These are phyloP conservation scores for Pseudorhombus dupliciocellatus DNA, from an alignment of 2,113 vertebrate species.

Conservation along the genomic window DNA sequence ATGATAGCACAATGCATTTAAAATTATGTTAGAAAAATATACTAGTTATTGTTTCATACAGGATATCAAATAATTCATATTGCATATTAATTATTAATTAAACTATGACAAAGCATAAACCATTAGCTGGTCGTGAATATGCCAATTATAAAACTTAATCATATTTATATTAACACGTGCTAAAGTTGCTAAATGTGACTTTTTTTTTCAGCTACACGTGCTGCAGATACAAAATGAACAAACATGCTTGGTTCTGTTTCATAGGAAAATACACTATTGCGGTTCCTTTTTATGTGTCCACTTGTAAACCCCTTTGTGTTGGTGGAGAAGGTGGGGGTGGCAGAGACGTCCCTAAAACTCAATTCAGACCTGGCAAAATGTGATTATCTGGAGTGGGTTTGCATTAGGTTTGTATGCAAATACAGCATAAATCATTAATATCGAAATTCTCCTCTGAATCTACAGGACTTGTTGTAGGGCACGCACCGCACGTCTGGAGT, in stretches of 20 bases:
- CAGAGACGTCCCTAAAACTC: constrained; percentile 73
- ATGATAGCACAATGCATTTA: too few relatives aligned
- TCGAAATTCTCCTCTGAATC: constrained; percentile 78
- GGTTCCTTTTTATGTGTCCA: constrained; percentile 57
- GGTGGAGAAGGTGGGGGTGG: constrained; percentile 59
- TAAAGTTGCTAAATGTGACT: too few relatives aligned
- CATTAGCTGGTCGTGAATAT: not conserved
- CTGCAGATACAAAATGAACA: constrained; percentile 2
- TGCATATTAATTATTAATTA: not conserved
- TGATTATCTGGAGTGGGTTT: constrained; percentile 84
- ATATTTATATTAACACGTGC: too few relatives aligned
- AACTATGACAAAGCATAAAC: too few relatives aligned
- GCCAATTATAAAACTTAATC: not conserved
- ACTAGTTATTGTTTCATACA: too few relatives aligned
- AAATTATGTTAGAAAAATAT: not conserved
- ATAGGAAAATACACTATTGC: constrained; percentile 50
- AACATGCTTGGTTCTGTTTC: constrained; percentile 40
- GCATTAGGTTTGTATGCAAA: constrained; percentile 85
- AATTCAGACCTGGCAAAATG: constrained; percentile 79
- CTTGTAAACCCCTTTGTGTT: constrained; percentile 63
- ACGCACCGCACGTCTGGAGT: constrained; percentile 62
- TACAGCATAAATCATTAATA: constrained; percentile 82
- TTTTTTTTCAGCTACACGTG: too few relatives aligned
- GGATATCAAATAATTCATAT: too few relatives aligned
- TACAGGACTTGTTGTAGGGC: constrained; percentile 55